phyloP scores from a whole-genome alignment of 92 coral and sea anemone species.

The Chrysogorgia sp. region DNA sequence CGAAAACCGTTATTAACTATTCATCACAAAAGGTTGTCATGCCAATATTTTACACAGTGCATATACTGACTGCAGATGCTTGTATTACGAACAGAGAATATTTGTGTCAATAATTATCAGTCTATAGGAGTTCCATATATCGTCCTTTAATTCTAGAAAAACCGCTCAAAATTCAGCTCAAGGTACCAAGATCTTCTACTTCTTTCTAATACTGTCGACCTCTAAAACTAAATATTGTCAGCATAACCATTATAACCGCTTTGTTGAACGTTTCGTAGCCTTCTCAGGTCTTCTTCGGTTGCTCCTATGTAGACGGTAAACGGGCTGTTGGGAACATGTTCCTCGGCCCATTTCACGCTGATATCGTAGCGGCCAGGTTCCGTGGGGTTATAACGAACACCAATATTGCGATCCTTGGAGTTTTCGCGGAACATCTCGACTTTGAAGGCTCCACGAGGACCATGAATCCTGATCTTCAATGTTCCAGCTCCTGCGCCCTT shows the following conservation, averaged over 20 bases:
- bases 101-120: no score
- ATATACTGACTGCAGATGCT: no score
- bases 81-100: no score
- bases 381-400: slow-evolving; percentile 93
- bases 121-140: no score
- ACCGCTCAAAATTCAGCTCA: no score
- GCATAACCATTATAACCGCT: slow-evolving; percentile 40
- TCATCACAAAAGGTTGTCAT: no score
- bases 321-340: slow-evolving; percentile 91
- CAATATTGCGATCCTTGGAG: slow-evolving; percentile 90
- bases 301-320: slow-evolving; percentile 81
- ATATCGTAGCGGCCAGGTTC: slow-evolving; percentile 90
- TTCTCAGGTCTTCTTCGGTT: slow-evolving; percentile 73
- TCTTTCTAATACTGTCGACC: no score
- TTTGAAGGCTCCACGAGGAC: slow-evolving; percentile 95
- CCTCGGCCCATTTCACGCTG: slow-evolving; percentile 95
- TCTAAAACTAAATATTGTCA: slow-evolving; percentile 13
- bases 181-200: no score
- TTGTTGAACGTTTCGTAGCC: not conserved
- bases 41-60: no score
- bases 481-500: slow-evolving; percentile 99
- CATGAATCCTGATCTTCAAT: slow-evolving; percentile 90
- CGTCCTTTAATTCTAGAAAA: no score
- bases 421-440: slow-evolving; percentile 98
- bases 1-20: no score